Evolutionary conservation across 2,113 vertebrate species (phyloP), one percentile per base, ranked within the genome.

Genomic region (Spermophilus dauricus): DNA sequence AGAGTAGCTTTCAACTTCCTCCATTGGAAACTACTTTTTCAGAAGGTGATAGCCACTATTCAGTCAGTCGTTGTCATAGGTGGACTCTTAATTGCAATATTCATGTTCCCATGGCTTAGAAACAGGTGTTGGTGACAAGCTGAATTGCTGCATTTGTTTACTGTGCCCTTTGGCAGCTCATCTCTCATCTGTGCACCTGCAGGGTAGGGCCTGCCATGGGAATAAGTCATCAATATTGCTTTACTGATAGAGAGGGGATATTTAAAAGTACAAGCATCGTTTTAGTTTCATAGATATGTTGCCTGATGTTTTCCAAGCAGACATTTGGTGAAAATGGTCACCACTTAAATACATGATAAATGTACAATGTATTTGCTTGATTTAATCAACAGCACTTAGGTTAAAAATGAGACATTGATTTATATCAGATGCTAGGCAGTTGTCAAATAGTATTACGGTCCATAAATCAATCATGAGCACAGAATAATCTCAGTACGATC

Each of bases 301-400:
- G 76, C 86, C 89, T n/a, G 86, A 4, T 97, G 81, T 95, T 97
- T 51, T 95, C 18, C 53, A 11, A 75, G 51, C 22, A 92, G 84
- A 96, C 91, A 18, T 89, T 89, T 45, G 61, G 42, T 85, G 88
- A 78, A 91, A 96, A 75, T 20, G 32, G 72, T 70, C 51, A 70
- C 32, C 42, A 61, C 69, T 86, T 78, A 86, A 70, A 86, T 37
- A 45, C 20, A 42, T 87, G 94, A 97, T 89, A 78, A 53, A 95
- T 96, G 61, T 86, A 86, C 26, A 94, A 97, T 92, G 63, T 0
- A 11, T 94, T 97, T 95, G 17, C 56, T 89, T 78, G 72, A 72
- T 92, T 97, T 93, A 97, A 91, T 97, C 92, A 97, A 97, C 39
- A 97, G 17, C 84, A 93, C 51, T 97, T 97, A 84, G 86, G 78